Evolutionary conservation across 2,888 invertebrate genomes (phyloP), one percentile per base, ranked within the genome.

Genomic region (Hybos culiciformis): DNA sequence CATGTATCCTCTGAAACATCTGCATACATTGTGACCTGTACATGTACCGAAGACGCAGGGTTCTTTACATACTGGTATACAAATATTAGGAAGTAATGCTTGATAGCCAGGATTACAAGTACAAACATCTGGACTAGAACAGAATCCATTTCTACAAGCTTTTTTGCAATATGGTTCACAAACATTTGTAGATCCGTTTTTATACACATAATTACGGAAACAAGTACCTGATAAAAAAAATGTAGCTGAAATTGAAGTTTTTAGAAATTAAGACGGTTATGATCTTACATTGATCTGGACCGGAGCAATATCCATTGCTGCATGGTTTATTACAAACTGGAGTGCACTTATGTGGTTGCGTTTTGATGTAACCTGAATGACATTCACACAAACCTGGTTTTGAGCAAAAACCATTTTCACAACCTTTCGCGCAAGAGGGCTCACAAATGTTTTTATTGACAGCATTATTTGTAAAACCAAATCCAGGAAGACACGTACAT

Each of bases 1-100:
- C 1, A 54, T 54, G 37, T 61, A 58, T 1, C 71, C 71, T 11
- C 57, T 55, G 36, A 61, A 56, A 48, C 74, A 74, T 19, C 65
- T 55, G 36, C 74, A 74, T 2, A 54, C 56, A 21, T 69, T 61
- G 1, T 71, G 71, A 1, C 54, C 58, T 4, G 55, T 52, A 19
- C 64, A 64, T 18, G 50, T 54, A 33, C 64, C 65, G 15, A 59
- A 58, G 6, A 58, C 14, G 37, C 64, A 64, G 8, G 56, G 39
- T 6, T 50, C 52, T 4, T 42, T 44, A 43, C 63, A 63, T 3
- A 55, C 55, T 11, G 65, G 59, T 21, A 56, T 53, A 36, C 63
- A 63, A 24, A 57, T 56, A 39, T 55, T n/a, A 5, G 29, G 29
- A 6, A 29, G n/a, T 12, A 29, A n/a, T 29, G 29, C 29, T 29